Conservation (phyloP, 2,113 vertebrate genomes). For the Sander vitreus region DNA sequence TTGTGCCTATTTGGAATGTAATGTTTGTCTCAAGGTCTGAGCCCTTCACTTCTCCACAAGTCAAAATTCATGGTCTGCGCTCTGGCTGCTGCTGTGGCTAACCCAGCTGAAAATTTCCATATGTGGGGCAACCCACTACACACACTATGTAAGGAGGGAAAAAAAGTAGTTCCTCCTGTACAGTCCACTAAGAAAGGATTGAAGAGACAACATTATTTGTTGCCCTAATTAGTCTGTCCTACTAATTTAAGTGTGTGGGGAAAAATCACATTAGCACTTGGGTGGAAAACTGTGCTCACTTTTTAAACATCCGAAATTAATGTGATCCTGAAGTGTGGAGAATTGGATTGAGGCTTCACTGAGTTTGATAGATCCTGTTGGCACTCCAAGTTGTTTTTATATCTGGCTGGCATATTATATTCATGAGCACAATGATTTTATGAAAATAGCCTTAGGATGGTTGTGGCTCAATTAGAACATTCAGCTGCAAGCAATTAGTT, state of each 20-base stretch:
- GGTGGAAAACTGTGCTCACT: slow-evolving; percentile 68
- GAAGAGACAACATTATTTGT: slow-evolving; percentile 59
- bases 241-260: slow-evolving; percentile 59
- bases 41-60: slow-evolving; percentile 83
- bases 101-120: slow-evolving; percentile 85
- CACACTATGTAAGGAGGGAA: slow-evolving; percentile 79
- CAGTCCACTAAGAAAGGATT: slow-evolving; percentile 38
- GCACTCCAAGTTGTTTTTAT: slow-evolving; percentile 74
- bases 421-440: slow-evolving; percentile 84
- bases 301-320: slow-evolving; percentile 64
- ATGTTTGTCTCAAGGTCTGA: slow-evolving; percentile 88
- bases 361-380: slow-evolving; percentile 78
- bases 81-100: slow-evolving; percentile 83
- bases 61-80: slow-evolving; percentile 82
- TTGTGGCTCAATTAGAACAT: slow-evolving; percentile 87
- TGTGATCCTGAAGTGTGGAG: slow-evolving; percentile 71
- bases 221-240: slow-evolving; percentile 49
- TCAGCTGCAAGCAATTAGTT: slow-evolving; percentile 89
- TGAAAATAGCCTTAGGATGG: slow-evolving; percentile 86
- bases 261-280: slow-evolving; percentile 61
- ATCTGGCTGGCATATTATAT: slow-evolving; percentile 79
- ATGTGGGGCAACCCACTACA: slow-evolving; percentile 80
- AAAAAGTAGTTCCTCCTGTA: slow-evolving; percentile 82
- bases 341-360: slow-evolving; percentile 71
- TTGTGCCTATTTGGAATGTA: slow-evolving; percentile 84